Evolutionary conservation across 2,797 vertebrate genomes (phyloP), one percentile per base, ranked within the genome.

Genomic region (Anguilla marmorata): DNA sequence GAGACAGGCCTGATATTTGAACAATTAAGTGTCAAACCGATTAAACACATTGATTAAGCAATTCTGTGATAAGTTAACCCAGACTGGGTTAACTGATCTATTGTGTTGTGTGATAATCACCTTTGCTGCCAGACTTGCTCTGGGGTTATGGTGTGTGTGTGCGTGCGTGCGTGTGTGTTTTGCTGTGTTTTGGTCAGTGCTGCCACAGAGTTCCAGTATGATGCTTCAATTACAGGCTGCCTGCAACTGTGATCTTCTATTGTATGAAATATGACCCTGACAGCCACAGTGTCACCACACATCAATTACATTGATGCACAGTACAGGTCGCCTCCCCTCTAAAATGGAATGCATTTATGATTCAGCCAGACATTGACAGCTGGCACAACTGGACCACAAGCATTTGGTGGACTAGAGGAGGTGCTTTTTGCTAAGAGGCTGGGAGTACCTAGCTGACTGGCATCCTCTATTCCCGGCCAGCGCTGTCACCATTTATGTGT

Each of bases 201-300:
- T 82, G 86, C 30, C 30, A 19, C 41, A 37, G 72, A 19, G 69
- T 82, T 82, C 72, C 50, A 45, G 45, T 80, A 41, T 58, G 16
- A 79, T 37, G 50, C 82, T 37, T 82, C 58, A 27, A 87, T 72
- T 56, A 58, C 79, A 82, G 72, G 12, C 27, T 54, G 30, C 54
- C 69, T 76, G 63, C 66, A 85, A 66, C 30, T 58, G 58, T 76
- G 11, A 5, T 86, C 45, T 52, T 33, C 54, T 21, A 41, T 37
- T 56, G 37, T 21, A 45, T 87, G 54, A 80, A 87, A 87, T 60
- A 87, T 52, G 54, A 79, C 72, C 79, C 30, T 24, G 52, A 74
- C 16, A 82, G 50, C 41, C 41, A n/a, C 79, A 48, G 27, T n/a
- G 33, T 87, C 54, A 21, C 33, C 21, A 63, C 33, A 19, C 56